Evolutionary conservation across 2,888 invertebrate genomes (phyloP).

Genomic region (Eupithecia subumbrata): DNA sequence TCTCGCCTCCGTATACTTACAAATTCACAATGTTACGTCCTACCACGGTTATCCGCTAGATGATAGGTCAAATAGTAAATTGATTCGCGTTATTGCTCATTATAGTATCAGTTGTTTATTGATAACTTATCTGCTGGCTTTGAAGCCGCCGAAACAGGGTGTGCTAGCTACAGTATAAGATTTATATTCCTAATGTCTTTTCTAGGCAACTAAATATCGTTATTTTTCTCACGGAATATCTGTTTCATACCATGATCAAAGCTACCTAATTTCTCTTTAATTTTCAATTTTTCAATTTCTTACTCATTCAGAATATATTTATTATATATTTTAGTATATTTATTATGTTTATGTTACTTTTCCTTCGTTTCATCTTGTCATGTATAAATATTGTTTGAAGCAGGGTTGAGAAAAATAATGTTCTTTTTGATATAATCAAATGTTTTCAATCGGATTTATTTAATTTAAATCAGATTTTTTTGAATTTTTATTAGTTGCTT

Average conservation of each 20-base stretch:
- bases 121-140: conserved; percentile 56
- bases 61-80: conserved; percentile 66
- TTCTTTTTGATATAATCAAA: too few relatives aligned
- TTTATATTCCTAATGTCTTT: not conserved
- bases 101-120: conserved; percentile 51
- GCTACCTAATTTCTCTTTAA: not conserved
- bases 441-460: too few relatives aligned
- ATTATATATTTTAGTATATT: not conserved
- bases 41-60: conserved; percentile 39
- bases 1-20: not conserved
- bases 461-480: too few relatives aligned
- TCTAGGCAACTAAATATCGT: not conserved
- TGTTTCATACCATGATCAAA: not conserved
- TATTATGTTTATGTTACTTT: not conserved
- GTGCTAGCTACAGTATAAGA: not conserved
- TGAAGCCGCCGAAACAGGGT: conserved; percentile 50
- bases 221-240: not conserved
- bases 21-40: conserved; percentile 7
- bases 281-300: too few relatives aligned
- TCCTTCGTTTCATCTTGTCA: not conserved
- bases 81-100: conserved; percentile 64
- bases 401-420: too few relatives aligned
- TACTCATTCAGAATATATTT: not conserved
- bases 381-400: not conserved
- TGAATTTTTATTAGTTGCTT: too few relatives aligned